Evolutionary conservation across 2,888 invertebrate species (phyloP).

Genomic region (Piscicola geometra): DNA sequence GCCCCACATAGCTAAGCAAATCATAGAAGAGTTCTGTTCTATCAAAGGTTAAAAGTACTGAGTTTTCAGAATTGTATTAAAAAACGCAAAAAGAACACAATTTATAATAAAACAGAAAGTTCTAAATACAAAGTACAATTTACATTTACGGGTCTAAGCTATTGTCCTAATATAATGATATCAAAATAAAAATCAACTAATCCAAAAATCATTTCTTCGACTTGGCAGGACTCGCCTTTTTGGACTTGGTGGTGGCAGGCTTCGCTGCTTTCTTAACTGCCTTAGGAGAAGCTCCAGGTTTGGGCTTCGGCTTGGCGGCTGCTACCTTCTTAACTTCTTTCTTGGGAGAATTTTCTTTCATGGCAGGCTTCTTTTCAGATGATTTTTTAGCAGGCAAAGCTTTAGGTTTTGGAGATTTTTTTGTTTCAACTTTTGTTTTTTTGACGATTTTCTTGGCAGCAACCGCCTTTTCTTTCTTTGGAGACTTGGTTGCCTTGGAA

Average conservation of each 20-base stretch:
- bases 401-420: constrained; percentile 33
- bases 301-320: constrained; percentile 33
- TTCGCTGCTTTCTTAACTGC: constrained; percentile 25
- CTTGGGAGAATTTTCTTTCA: constrained; percentile 33
- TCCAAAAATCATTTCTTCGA: constrained; percentile 36
- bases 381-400: constrained; percentile 36
- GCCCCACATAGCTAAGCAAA: too few relatives aligned
- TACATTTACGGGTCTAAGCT: too few relatives aligned
- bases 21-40: too few relatives aligned
- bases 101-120: too few relatives aligned
- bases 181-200: too few relatives aligned
- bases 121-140: too few relatives aligned
- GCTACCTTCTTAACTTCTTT: constrained; percentile 29
- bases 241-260: constrained; percentile 25
- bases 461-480: constrained; percentile 31
- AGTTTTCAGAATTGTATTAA: too few relatives aligned
- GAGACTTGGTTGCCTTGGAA: constrained; percentile 32
- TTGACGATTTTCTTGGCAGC: constrained; percentile 33
- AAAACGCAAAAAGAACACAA: too few relatives aligned
- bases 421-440: constrained; percentile 34
- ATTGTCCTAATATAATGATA: too few relatives aligned
- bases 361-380: constrained; percentile 32
- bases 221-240: constrained; percentile 28
- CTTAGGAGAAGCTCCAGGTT: constrained; percentile 32
- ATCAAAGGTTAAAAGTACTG: too few relatives aligned